These are phyloP conservation scores for Formica selysi DNA, from an alignment of 1,140 invertebrate genomes.

Conservation along the genomic window DNA sequence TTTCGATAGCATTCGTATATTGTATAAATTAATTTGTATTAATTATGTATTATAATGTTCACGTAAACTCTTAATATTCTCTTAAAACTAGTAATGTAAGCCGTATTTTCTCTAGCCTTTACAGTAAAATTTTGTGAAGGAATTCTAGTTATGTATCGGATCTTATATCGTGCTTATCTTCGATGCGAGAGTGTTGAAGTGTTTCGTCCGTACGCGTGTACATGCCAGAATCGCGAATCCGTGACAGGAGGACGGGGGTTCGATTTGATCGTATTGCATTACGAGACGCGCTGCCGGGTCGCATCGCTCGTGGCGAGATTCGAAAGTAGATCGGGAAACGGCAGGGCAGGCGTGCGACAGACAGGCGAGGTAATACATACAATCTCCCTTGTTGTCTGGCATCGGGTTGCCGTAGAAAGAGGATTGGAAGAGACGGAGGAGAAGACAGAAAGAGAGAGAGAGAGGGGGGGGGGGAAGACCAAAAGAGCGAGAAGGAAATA, in stretches of 20 bases:
- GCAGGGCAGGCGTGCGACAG: conserved; percentile 77
- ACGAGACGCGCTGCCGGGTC: conserved; percentile 54
- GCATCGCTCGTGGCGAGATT: conserved; percentile 77
- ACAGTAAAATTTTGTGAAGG: not conserved
- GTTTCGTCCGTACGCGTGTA: conserved; percentile 27
- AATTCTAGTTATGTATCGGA: not conserved
- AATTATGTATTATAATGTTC: too few relatives aligned
- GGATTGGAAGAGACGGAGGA: conserved; percentile 10
- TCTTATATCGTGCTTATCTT: not conserved
- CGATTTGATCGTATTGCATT: conserved; percentile 79
- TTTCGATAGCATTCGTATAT: not conserved
- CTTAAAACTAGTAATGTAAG: too few relatives aligned
- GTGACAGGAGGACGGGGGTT: conserved; percentile 67
- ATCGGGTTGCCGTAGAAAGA: conserved; percentile 64
- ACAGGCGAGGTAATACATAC: conserved; percentile 81
- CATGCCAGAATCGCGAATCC: conserved; percentile 59
- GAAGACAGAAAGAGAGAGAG: not conserved
- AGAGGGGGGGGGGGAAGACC: not conserved
- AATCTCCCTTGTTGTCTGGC: conserved; percentile 81
- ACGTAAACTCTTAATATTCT: not conserved
- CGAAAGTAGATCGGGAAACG: conserved; percentile 80
- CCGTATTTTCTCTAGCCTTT: not conserved
- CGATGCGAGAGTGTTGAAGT: not conserved
- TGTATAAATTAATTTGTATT: not conserved
- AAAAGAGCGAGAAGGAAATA: not conserved